Conservation (phyloP, 2,888 invertebrate species). For the Troides aeacus region DNA sequence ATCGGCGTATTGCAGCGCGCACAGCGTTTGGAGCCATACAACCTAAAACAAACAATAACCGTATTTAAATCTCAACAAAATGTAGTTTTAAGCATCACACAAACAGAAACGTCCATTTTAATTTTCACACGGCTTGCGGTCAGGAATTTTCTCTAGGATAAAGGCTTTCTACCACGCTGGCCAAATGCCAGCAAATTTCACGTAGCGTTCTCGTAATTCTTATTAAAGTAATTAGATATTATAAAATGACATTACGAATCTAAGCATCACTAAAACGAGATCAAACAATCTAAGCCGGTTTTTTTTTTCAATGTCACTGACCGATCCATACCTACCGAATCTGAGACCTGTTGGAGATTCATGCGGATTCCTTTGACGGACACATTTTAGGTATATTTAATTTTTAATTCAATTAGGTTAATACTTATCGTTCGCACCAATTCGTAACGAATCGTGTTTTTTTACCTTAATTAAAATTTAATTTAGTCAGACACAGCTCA, state of each 20-base stretch:
- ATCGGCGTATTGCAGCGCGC: conserved; percentile 94
- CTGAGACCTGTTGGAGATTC: conserved; percentile 10
- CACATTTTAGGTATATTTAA: conserved; percentile 4
- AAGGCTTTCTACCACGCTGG: no score
- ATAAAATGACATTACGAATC: conserved; percentile 5
- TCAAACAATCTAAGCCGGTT: conserved; percentile 23
- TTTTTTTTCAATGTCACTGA: conserved; percentile 27
- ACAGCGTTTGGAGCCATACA: conserved; percentile 94
- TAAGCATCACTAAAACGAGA: conserved; percentile 13
- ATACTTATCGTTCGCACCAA: background rate
- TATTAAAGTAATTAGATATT: background rate
- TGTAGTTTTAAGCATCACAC: background rate
- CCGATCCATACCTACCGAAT: conserved; percentile 16
- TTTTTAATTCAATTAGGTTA: conserved; percentile 2
- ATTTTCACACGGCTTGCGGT: no score
- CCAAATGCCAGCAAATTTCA: background rate
- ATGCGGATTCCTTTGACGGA: conserved; percentile 11
- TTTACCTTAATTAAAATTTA: conserved; percentile 5
- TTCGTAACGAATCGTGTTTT: background rate
- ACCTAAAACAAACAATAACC: conserved; percentile 76
- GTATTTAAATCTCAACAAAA: background rate
- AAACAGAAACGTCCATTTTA: no score
- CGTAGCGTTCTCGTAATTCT: background rate
- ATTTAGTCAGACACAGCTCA: background rate
- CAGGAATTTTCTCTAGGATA: no score